Evolutionary conservation across 2,113 vertebrate species (phyloP).

Genomic region (Megaleporinus macrocephalus): DNA sequence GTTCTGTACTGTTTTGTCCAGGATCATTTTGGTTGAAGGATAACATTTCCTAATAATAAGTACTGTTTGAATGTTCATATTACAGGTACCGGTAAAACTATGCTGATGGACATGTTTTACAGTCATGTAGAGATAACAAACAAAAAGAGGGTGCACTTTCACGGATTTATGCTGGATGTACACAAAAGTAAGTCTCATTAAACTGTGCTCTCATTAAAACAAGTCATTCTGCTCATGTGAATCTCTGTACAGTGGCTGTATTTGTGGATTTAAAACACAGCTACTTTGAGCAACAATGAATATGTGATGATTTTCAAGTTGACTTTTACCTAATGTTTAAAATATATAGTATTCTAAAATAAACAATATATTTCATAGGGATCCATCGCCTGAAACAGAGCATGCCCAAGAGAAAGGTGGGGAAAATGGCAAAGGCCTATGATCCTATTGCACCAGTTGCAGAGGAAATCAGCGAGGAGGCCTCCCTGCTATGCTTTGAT

Average conservation of each 20-base stretch:
- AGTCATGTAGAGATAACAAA: constrained; percentile 86
- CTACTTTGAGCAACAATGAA: background rate
- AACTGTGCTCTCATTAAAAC: background rate
- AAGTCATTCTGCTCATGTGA: no score
- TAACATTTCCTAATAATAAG: background rate
- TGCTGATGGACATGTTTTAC: constrained; percentile 99
- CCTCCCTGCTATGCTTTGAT: constrained; percentile 93
- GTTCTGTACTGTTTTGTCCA: background rate
- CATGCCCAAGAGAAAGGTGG: constrained; percentile 90
- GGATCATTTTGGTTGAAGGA: background rate
- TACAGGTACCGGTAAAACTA: constrained; percentile 97
- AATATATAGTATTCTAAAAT: background rate
- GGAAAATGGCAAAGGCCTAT: constrained; percentile 92
- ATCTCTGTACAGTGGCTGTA: background rate
- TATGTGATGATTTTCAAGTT: background rate
- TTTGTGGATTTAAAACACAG: background rate
- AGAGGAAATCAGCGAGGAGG: constrained; percentile 93
- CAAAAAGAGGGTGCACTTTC: constrained; percentile 96
- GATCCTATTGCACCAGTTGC: constrained; percentile 96
- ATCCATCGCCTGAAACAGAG: constrained; percentile 95
- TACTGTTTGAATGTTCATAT: background rate
- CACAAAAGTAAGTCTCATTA: constrained; percentile 95
- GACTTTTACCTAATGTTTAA: background rate
- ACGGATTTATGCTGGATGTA: constrained; percentile 97
- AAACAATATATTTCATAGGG: constrained; percentile 71